These are phyloP conservation scores for Sinopyrophorus schimmeli DNA, from an alignment of 2,888 invertebrate species.

Conservation along the genomic window DNA sequence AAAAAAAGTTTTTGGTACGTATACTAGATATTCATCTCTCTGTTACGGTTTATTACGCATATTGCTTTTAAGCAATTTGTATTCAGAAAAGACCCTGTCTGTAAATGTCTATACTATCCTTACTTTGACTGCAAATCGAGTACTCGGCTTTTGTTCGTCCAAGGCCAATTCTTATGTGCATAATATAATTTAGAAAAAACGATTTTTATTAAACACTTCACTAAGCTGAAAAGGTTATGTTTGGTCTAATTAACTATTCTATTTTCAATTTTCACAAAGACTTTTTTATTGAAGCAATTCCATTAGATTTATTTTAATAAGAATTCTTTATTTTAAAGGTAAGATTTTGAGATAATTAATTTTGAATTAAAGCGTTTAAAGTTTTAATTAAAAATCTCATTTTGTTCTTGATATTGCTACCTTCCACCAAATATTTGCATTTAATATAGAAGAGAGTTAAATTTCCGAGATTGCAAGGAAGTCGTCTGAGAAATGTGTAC, in stretches of 20 bases:
- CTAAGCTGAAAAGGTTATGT: too few species aligned
- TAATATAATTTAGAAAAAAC: too few species aligned
- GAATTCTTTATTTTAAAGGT: too few species aligned
- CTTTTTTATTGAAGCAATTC: too few species aligned
- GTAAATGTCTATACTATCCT: conserved; percentile 12
- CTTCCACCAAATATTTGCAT: conserved; percentile 12
- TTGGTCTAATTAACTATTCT: too few species aligned
- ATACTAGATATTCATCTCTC: too few species aligned
- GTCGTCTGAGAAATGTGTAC: conserved; percentile 6
- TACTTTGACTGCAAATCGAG: conserved; percentile 11
- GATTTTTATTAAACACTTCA: too few species aligned
- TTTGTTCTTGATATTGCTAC: conserved; percentile 9
- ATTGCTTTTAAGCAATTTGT: too few species aligned
- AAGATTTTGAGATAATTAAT: conserved; percentile 8
- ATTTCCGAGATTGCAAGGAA: conserved; percentile 1
- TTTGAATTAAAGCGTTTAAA: conserved; percentile 8
- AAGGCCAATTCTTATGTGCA: conserved; percentile 12
- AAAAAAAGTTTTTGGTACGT: too few species aligned
- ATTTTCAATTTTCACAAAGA: too few species aligned
- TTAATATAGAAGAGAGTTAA: conserved; percentile 4
- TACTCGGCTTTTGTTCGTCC: conserved; percentile 7
- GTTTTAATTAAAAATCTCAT: conserved; percentile 15
- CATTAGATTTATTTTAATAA: too few species aligned
- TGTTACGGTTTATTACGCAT: conserved; percentile 4
- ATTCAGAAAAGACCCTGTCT: conserved; percentile 8